Evolutionary conservation across 2,113 vertebrate species (phyloP).

Genomic region (Platanista minor): DNA sequence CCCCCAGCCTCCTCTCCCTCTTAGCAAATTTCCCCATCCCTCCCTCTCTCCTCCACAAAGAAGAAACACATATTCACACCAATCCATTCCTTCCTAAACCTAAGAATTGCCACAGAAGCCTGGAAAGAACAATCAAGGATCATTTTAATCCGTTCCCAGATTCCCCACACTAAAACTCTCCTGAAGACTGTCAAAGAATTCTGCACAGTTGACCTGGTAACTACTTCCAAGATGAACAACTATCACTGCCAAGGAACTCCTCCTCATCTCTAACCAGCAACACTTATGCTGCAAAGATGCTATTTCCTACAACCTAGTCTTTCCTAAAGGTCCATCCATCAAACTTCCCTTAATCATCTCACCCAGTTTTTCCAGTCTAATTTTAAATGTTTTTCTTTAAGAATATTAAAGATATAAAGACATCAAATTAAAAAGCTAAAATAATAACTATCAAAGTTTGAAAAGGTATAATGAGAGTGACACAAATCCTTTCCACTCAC

Average conservation of each 20-base stretch:
- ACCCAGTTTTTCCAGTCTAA: neutral
- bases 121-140: neutral
- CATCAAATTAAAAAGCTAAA: constrained; percentile 28
- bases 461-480: neutral
- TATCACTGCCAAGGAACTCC: neutral
- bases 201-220: neutral
- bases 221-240: constrained; percentile 27
- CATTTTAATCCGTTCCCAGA: constrained; percentile 11
- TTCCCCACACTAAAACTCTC: neutral
- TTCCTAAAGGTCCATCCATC: neutral
- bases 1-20: neutral
- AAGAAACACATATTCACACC: neutral
- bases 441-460: neutral
- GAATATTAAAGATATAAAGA: constrained; percentile 2
- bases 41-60: neutral
- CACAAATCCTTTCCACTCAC: constrained; percentile 22
- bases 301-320: neutral
- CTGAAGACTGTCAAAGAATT: neutral
- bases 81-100: neutral
- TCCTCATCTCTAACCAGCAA: neutral
- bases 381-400: neutral
- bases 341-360: neutral
- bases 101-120: neutral
- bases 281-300: neutral
- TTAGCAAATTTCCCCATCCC: neutral